Evolutionary conservation across 2,888 invertebrate genomes (phyloP).

Genomic region (Adelognathus sp.): DNA sequence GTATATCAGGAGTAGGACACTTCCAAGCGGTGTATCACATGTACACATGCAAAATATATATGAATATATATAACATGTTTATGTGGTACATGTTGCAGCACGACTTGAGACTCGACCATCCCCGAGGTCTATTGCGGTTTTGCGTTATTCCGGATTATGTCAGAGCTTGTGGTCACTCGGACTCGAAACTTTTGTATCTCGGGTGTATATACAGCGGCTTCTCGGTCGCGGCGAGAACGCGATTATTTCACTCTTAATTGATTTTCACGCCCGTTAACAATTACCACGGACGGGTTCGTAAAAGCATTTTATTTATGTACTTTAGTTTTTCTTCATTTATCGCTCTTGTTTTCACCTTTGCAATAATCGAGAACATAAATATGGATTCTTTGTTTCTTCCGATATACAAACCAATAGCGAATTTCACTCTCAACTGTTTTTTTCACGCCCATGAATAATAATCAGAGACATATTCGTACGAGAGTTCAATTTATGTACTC

Average conservation of each 20-base stretch:
- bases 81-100: not conserved
- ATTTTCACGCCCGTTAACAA: not conserved
- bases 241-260: slow-evolving; percentile 16
- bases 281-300: not conserved
- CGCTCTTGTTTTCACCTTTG: not conserved
- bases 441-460: too few relatives aligned
- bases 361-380: not conserved
- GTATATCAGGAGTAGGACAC: slow-evolving; percentile 7
- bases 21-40: not conserved
- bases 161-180: not conserved
- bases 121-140: not conserved
- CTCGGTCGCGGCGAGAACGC: not conserved
- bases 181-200: not conserved
- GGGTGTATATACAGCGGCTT: not conserved
- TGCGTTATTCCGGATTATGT: slow-evolving; percentile 8
- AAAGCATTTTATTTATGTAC: not conserved
- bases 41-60: not conserved
- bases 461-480: too few relatives aligned
- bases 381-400: too few relatives aligned
- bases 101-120: not conserved
- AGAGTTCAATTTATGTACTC: too few relatives aligned
- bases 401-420: too few relatives aligned
- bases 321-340: not conserved
- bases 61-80: not conserved
- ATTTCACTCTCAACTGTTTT: too few relatives aligned